Conservation (phyloP, 2,113 vertebrate genomes). For the Promerops cafer region DNA sequence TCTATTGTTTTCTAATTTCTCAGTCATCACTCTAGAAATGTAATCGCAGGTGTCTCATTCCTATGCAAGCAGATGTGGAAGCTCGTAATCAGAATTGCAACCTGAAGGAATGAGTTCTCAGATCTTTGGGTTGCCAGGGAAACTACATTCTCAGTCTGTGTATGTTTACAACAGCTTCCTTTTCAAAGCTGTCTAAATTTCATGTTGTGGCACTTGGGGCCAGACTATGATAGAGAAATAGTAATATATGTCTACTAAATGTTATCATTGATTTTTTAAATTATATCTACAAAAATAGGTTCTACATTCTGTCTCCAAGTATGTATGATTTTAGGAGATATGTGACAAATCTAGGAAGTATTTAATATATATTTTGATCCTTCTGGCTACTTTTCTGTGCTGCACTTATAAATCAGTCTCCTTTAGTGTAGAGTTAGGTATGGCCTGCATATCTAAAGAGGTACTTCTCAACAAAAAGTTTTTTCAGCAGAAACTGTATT, state of each 20-base stretch:
- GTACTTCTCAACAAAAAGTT: background rate
- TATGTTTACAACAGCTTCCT: constrained; percentile 9
- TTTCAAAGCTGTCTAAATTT: constrained; percentile 34
- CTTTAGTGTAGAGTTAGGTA: background rate
- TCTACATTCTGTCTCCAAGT: background rate
- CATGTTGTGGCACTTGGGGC: background rate
- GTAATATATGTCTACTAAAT: background rate
- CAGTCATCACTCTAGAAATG: constrained; percentile 31
- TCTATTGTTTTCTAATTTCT: constrained; percentile 53
- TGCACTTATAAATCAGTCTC: background rate
- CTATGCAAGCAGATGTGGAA: constrained; percentile 57
- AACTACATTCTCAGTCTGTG: constrained; percentile 38
- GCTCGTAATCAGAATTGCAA: constrained; percentile 59
- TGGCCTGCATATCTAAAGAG: background rate
- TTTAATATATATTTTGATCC: background rate
- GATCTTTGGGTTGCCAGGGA: constrained; percentile 62
- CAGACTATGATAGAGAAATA: background rate
- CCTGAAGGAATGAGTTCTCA: constrained; percentile 41
- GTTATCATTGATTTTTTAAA: background rate
- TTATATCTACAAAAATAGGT: background rate
- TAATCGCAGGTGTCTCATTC: constrained; percentile 58
- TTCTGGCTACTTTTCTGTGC: background rate
- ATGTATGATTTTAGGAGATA: background rate
- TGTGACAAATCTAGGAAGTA: background rate
- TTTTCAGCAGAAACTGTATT: background rate